Conservation (phyloP, 2,113 vertebrate genomes). For the Oryzias curvinotus region DNA sequence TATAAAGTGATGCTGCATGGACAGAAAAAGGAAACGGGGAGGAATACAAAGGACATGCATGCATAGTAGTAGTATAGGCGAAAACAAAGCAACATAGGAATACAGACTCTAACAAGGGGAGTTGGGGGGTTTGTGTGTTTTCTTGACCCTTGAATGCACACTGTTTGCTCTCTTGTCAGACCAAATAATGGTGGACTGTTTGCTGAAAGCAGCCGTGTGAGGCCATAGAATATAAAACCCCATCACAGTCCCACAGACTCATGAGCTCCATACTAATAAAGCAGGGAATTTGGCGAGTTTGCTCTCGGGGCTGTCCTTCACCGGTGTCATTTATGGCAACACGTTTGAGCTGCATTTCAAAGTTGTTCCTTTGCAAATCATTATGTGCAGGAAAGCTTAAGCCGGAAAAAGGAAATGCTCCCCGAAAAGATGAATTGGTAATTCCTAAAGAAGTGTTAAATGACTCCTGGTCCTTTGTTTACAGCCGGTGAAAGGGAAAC, state of each 20-base stretch:
- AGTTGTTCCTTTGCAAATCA: constrained; percentile 60
- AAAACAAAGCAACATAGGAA: constrained; percentile 56
- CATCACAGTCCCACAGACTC: constrained; percentile 44
- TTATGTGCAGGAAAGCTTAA: constrained; percentile 26
- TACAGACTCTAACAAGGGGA: constrained; percentile 48
- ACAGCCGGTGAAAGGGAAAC: constrained; percentile 34
- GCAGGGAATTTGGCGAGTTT: constrained; percentile 35
- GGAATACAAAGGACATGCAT: constrained; percentile 33
- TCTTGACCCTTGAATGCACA: constrained; percentile 70
- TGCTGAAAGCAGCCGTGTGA: constrained; percentile 74
- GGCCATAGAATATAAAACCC: constrained; percentile 67
- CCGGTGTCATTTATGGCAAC: constrained; percentile 47
- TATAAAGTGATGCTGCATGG: constrained; percentile 17
- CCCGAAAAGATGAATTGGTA: constrained; percentile 42
- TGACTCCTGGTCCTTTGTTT: constrained; percentile 57
- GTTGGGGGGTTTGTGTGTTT: constrained; percentile 42
- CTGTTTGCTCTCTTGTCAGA: constrained; percentile 77
- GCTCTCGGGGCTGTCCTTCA: constrained; percentile 32
- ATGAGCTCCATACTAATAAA: constrained; percentile 71
- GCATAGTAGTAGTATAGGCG: constrained; percentile 30
- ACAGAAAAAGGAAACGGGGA: constrained; percentile 11
- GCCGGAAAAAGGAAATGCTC: constrained; percentile 25
- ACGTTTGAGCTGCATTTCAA: constrained; percentile 59
- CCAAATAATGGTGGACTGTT: constrained; percentile 76
- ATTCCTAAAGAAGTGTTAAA: constrained; percentile 55